phyloP scores from a whole-genome alignment of 2,113 vertebrate species.

The Gymnogyps californianus region DNA sequence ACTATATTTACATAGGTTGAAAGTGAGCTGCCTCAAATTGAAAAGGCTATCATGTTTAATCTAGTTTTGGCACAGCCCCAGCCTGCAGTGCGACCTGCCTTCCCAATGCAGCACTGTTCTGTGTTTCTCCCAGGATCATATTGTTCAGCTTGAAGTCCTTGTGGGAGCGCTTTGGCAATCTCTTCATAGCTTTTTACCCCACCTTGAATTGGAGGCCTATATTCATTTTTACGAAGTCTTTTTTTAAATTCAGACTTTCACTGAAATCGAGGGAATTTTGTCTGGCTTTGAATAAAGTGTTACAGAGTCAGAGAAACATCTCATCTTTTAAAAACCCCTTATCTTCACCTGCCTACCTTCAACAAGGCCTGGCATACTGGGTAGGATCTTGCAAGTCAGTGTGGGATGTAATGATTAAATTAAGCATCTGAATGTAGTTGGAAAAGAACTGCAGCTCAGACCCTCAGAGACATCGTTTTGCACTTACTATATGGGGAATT shows the following conservation, averaged over 20 bases:
- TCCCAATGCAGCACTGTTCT: not conserved
- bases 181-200: not conserved
- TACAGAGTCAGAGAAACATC: not conserved
- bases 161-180: not conserved
- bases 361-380: not conserved
- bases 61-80: not conserved
- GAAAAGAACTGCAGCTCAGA: not conserved
- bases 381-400: not conserved
- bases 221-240: not conserved
- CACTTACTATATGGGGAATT: not conserved
- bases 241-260: not conserved
- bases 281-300: not conserved
- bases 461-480: not conserved
- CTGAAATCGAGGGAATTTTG: not conserved
- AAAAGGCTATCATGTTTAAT: not conserved
- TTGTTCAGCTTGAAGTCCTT: not conserved
- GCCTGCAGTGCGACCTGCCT: not conserved
- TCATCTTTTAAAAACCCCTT: not conserved
- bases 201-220: not conserved
- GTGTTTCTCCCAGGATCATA: fast-evolving
- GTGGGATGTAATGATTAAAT: not conserved
- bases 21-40: not conserved
- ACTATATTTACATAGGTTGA: not conserved
- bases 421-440: not conserved
- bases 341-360: not conserved